Evolutionary conservation across 2,113 vertebrate genomes (phyloP).

Genomic region (Pantherophis guttatus): DNA sequence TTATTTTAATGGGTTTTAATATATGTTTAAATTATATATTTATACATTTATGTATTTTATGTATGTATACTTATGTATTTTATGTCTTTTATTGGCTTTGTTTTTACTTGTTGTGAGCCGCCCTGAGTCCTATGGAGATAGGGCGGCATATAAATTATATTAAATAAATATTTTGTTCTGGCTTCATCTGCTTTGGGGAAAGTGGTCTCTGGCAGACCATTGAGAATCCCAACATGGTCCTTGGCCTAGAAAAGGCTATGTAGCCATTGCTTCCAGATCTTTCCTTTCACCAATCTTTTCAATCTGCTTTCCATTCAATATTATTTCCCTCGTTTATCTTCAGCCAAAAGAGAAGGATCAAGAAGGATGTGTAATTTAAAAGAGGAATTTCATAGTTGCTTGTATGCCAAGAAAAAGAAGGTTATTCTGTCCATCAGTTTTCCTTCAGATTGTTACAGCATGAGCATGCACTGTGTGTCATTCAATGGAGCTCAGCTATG

Average conservation of each 20-base stretch:
- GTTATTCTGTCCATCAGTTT: background rate
- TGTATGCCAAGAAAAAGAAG: background rate
- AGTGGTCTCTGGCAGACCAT: background rate
- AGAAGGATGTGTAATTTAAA: background rate
- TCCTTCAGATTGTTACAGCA: background rate
- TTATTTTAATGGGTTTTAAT: no score
- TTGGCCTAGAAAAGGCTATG: background rate
- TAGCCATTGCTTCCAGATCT: background rate
- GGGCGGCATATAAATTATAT: no score
- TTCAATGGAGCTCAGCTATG: background rate
- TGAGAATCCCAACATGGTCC: background rate
- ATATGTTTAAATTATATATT: no score
- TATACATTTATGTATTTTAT: no score
- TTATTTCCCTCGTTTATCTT: background rate
- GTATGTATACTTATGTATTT: no score
- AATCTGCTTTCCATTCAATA: background rate
- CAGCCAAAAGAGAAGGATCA: background rate
- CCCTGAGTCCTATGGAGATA: no score
- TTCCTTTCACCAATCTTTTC: background rate
- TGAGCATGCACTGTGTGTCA: background rate
- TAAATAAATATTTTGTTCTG: background rate
- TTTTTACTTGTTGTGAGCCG: no score
- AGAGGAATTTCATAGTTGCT: background rate
- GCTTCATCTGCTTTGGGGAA: background rate
- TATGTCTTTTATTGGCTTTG: no score